phyloP scores from a whole-genome alignment of 1,140 invertebrate genomes.

The Lasioglossum albipes region DNA sequence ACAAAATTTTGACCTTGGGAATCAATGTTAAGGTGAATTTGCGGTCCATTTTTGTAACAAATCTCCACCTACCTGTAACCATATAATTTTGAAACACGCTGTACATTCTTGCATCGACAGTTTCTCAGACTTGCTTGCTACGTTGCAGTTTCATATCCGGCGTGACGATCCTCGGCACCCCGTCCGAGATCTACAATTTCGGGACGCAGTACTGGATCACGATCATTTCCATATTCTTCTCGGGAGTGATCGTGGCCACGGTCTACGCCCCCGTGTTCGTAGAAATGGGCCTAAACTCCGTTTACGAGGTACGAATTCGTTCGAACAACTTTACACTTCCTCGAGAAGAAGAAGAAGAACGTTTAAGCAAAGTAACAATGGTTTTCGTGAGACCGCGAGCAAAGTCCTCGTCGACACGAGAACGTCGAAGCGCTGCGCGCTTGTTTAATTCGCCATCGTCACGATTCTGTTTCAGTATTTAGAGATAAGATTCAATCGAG shows the following conservation, averaged over 20 bases:
- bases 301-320: slow-evolving; percentile 86
- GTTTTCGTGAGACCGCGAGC: background rate
- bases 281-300: slow-evolving; percentile 87
- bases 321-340: background rate
- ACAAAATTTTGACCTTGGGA: no score
- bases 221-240: slow-evolving; percentile 84
- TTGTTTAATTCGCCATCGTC: background rate
- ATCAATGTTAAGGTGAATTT: no score
- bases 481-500: slow-evolving; percentile 84
- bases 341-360: background rate
- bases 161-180: slow-evolving; percentile 92
- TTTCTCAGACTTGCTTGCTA: no score
- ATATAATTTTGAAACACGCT: no score
- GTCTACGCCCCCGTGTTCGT: slow-evolving; percentile 93
- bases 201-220: slow-evolving; percentile 91
- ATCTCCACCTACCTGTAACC: no score
- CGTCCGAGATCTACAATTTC: slow-evolving; percentile 92
- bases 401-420: background rate
- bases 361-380: background rate
- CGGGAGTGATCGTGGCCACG: slow-evolving; percentile 84
- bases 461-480: slow-evolving; percentile 85
- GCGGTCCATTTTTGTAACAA: no score
- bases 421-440: background rate
- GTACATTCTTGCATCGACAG: no score
- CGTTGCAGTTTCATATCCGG: slow-evolving; percentile 89